A percentile compares a stretch with the other conserved stretches of the same genome.
Evolutionary conservation across 2,888 invertebrate species (phyloP).

Genomic region (Leuctra nigra): DNA sequence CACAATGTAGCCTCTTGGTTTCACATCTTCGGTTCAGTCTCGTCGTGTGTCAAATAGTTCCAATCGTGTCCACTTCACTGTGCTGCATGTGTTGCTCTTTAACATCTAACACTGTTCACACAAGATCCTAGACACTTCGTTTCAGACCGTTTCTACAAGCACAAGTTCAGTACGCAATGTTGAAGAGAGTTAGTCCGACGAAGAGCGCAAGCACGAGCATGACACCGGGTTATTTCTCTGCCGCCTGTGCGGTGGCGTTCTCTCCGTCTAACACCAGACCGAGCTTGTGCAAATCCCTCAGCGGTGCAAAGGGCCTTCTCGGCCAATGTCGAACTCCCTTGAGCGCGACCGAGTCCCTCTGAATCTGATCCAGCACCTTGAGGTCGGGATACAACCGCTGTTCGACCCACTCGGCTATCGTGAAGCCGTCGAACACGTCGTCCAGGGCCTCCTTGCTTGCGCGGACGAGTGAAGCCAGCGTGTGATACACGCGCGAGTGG

Average conservation of each 20-base stretch:
- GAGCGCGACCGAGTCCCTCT: constrained; percentile 46
- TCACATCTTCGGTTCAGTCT: too few species aligned
- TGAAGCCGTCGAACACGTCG: constrained; percentile 53
- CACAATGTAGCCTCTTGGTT: background rate
- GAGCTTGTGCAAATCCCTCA: constrained; percentile 43
- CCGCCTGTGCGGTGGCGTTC: background rate
- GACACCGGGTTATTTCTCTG: background rate
- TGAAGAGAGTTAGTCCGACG: background rate
- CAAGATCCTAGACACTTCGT: too few species aligned
- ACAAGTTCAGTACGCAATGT: background rate
- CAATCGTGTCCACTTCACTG: too few species aligned
- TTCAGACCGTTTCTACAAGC: background rate
- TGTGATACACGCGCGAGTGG: constrained; percentile 50
- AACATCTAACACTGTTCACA: too few species aligned
- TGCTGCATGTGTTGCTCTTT: too few species aligned
- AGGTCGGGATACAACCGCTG: constrained; percentile 53
- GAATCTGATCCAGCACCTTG: constrained; percentile 47
- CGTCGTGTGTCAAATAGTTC: too few species aligned
- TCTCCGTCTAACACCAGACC: constrained; percentile 36
- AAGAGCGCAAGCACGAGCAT: background rate
- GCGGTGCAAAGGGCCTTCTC: constrained; percentile 49
- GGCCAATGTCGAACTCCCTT: constrained; percentile 52
- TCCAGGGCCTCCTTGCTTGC: constrained; percentile 49
- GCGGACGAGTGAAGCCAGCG: constrained; percentile 47
- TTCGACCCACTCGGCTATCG: constrained; percentile 59